Evolutionary conservation across 1,140 invertebrate genomes (phyloP), one percentile per base, ranked within the genome.

Genomic region (Eumeta japonica): DNA sequence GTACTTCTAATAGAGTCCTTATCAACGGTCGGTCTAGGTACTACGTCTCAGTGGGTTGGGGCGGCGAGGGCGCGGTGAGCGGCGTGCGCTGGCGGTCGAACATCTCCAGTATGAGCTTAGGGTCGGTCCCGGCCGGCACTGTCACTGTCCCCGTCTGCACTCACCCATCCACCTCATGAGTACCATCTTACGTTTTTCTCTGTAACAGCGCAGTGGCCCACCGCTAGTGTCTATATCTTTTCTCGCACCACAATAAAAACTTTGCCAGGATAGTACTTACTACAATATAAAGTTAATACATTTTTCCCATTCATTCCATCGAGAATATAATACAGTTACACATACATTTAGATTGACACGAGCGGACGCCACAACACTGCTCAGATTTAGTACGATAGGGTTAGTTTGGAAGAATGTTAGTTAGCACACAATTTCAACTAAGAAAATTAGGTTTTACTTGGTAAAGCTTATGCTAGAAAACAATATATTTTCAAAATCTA

Each of bases 51-150:
- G 54, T 52, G 37, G 46, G 36, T 10, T 19, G 32, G 18, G 62
- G 56, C 18, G 65, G 63, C 45, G 62, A 48, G 28, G 68, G 71
- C 28, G 63, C 62, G 45, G 58, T 41, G 32, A 76, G 62, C 24
- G 71, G 64, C 27, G 59, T 48, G 16, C 74, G 56, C 45, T 68
- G 70, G 10, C 74, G 62, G 63, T 76, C 74, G 62, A 75, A 76
- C 71, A 76, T 75, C 62, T 76, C 74, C 41, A 76, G 61, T 49
- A 76, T 76, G 46, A 71, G 65, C 60, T 76, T 76, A 46, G 74
- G 74, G 56, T 76, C 74, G 38, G 71, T 76, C 24, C 74, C 74
- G 43, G 74, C 71, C 41, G 74, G 74, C 13, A 75, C 74, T 30
- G 74, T 76, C 53, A 76, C 66, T 33, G 74, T 76, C 45, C 74